phyloP scores from a whole-genome alignment of 2,888 invertebrate species.

The Lymantria monacha region DNA sequence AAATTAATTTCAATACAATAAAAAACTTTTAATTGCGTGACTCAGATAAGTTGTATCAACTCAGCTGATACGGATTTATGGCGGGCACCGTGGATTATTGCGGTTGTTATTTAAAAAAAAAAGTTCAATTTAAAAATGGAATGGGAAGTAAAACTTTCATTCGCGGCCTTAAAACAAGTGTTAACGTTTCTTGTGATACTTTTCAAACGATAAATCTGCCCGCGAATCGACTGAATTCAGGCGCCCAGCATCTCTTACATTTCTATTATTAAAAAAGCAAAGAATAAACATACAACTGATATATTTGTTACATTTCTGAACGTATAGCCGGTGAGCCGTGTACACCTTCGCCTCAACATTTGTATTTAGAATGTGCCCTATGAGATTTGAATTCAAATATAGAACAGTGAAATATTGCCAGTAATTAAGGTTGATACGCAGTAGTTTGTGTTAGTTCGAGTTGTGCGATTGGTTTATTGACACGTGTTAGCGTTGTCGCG shows the following conservation, averaged over 20 bases:
- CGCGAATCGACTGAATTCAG: conserved; percentile 69
- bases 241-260: conserved; percentile 61
- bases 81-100: conserved; percentile 25
- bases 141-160: conserved; percentile 73
- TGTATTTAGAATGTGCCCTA: conserved; percentile 59
- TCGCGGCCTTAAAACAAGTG: conserved; percentile 67
- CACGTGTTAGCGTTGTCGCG: conserved; percentile 54
- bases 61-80: conserved; percentile 45
- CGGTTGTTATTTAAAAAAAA: conserved; percentile 52
- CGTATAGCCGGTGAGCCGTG: conserved; percentile 35
- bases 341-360: conserved; percentile 36
- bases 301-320: conserved; percentile 47
- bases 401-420: conserved; percentile 52
- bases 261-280: conserved; percentile 61
- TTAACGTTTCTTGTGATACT: conserved; percentile 64
- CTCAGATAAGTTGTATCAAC: conserved; percentile 32
- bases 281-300: conserved; percentile 53
- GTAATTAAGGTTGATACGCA: conserved; percentile 55
- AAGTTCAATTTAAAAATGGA: conserved; percentile 68
- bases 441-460: conserved; percentile 38
- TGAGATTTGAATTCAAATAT: conserved; percentile 57
- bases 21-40: conserved; percentile 39
- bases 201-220: conserved; percentile 70
- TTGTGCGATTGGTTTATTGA: conserved; percentile 69
- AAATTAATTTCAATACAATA: conserved; percentile 64